phyloP scores from a whole-genome alignment of 92 coral and sea anemone genomes.

The Siderastrea siderea region DNA sequence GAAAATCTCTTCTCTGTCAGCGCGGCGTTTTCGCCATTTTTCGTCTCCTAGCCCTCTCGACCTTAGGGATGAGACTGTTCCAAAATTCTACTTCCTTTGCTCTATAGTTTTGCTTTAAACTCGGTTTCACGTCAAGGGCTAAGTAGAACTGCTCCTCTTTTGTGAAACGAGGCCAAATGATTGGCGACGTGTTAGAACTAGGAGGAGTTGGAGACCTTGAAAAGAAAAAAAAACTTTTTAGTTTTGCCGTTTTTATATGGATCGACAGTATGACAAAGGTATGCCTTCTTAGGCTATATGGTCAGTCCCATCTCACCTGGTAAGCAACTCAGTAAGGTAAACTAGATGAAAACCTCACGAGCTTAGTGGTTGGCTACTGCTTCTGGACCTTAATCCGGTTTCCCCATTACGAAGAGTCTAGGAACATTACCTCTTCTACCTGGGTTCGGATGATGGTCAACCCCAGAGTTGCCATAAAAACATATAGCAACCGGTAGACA shows the following conservation, averaged over 20 bases:
- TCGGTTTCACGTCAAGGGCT: slow-evolving; percentile 28
- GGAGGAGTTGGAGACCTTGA: slow-evolving; percentile 16
- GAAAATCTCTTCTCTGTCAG: too few species aligned
- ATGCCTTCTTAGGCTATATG: background rate
- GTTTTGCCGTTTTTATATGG: background rate
- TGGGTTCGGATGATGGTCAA: too few species aligned
- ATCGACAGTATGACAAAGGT: background rate
- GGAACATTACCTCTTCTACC: too few species aligned
- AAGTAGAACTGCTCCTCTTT: slow-evolving; percentile 13
- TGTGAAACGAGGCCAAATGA: slow-evolving; percentile 4
- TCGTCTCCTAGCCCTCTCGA: background rate
- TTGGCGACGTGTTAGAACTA: background rate
- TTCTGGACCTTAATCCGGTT: too few species aligned
- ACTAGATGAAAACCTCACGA: too few species aligned
- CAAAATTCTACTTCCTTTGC: slow-evolving; percentile 18
- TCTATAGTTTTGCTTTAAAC: background rate
- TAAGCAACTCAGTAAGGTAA: too few species aligned
- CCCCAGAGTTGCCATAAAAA: too few species aligned
- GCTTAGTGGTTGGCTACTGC: too few species aligned
- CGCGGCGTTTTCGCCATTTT: background rate
- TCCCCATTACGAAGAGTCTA: too few species aligned
- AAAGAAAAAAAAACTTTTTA: background rate
- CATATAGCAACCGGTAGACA: too few species aligned
- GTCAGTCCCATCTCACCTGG: background rate
- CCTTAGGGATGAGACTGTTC: background rate